Conservation (phyloP, 2,113 vertebrate genomes). For the Serinus canaria region DNA sequence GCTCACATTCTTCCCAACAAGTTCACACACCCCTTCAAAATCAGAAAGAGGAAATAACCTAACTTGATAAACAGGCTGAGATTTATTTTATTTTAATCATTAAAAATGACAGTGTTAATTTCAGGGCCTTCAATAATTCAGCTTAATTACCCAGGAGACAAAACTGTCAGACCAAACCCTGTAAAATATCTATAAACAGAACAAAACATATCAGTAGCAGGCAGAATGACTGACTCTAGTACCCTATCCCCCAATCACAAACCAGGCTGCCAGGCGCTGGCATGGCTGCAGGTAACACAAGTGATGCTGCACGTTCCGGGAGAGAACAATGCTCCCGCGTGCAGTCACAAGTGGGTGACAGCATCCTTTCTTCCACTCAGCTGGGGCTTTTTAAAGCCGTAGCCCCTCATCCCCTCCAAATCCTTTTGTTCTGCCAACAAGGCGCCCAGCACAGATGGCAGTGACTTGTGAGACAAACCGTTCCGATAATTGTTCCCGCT, state of each 20-base stretch:
- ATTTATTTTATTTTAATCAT: slow-evolving; percentile 48
- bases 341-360: background rate
- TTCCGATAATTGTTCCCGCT: background rate
- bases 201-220: background rate
- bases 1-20: slow-evolving; percentile 3
- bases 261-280: background rate
- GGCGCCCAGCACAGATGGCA: slow-evolving; percentile 53
- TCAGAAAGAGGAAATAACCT: slow-evolving; percentile 14
- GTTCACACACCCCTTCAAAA: slow-evolving; percentile 8
- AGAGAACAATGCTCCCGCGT: background rate
- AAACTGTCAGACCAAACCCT: background rate
- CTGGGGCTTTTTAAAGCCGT: background rate
- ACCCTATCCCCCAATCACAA: background rate
- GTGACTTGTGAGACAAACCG: background rate
- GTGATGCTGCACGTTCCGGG: background rate
- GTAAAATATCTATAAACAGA: slow-evolving; percentile 25
- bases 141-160: slow-evolving; percentile 43
- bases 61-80: slow-evolving; percentile 21
- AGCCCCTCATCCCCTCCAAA: background rate
- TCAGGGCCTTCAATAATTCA: slow-evolving; percentile 51
- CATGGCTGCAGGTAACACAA: slow-evolving; percentile 3
- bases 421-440: slow-evolving; percentile 41
- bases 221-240: background rate
- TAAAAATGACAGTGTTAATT: slow-evolving; percentile 17
- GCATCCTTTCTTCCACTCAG: background rate